Evolutionary conservation across 1,140 invertebrate species (phyloP), one percentile per base, ranked within the genome.

Genomic region (Steinernema feltiae): DNA sequence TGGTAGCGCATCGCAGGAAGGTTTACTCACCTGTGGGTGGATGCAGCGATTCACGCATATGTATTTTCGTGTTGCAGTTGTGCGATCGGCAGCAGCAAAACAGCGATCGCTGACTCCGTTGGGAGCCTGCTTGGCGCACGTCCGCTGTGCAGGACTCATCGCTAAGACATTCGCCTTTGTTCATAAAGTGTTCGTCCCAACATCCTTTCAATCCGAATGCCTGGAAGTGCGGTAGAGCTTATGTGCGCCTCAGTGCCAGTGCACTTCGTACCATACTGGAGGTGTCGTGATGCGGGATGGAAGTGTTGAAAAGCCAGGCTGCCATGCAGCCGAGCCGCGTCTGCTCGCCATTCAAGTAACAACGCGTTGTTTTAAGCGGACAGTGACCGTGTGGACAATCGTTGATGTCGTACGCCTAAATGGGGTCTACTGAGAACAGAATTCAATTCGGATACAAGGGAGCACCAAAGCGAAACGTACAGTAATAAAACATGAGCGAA

Each of bases 51-150:
- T 18, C 76, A 24, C 32, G n/a, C 12, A 76, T n/a, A 76, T n/a
- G 81, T 24, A 29, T 46, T 24, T 79, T 80, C 15, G 73, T 29
- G 63, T 82, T 82, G 72, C 81, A 82, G 35, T 83, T 71, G 32
- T 82, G 81, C 12, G 81, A 84, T n/a, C 78, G 70, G 53, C 81
- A 82, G 27, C 81, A 82, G 76, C 81, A 82, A 29, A 82, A 82
- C 69, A 63, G 53, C 53, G 53, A 77, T 73, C 0, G 76, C 74
- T 21, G 74, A 29, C 69, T 70, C 71, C 7, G 70, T 71, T 30
- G 17, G 29, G 27, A 35, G 3, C 82, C 79, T 2, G 82, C 81
- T 18, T 53, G 63, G 0, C 81, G 53, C 2, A 72, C 72, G 30
- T 81, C 75, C 29, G 69, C 79, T 21, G 3, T 21, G 24, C 53